Conservation (phyloP, 2,797 vertebrate genomes). For the Helicolenus hilgendorfi region DNA sequence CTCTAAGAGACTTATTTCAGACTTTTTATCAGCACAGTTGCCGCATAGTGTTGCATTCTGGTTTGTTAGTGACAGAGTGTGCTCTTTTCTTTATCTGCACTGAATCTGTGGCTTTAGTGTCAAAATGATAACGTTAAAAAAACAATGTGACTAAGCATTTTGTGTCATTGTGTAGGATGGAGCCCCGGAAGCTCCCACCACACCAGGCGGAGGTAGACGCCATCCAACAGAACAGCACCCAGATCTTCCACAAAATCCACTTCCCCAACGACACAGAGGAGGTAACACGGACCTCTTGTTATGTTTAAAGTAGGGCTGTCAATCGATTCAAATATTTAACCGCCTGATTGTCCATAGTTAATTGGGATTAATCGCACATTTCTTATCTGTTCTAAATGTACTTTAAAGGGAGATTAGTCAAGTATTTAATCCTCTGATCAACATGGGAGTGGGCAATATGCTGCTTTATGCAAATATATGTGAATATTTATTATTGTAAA, state of each 20-base stretch:
- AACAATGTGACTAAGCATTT: background rate
- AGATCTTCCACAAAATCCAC: slow-evolving; percentile 94
- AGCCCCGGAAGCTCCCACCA: slow-evolving; percentile 96
- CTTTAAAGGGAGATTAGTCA: too few relatives aligned
- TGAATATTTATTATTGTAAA: too few relatives aligned
- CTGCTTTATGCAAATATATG: too few relatives aligned
- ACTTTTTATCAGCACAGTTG: background rate
- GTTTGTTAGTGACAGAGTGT: background rate
- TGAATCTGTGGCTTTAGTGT: background rate
- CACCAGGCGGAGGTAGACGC: slow-evolving; percentile 95
- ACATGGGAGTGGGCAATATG: too few relatives aligned
- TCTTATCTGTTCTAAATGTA: too few relatives aligned
- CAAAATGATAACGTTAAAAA: background rate
- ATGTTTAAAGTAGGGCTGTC: too few relatives aligned
- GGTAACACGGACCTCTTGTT: slow-evolving; percentile 79
- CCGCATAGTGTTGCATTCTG: background rate
- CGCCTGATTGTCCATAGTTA: too few relatives aligned
- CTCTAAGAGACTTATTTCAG: background rate
- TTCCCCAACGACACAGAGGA: slow-evolving; percentile 94
- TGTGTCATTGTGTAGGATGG: slow-evolving; percentile 84
- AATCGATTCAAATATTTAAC: too few relatives aligned
- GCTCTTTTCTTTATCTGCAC: background rate
- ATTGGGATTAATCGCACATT: too few relatives aligned
- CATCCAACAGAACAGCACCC: slow-evolving; percentile 93
- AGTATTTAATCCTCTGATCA: too few relatives aligned